Conservation (phyloP, 2,888 invertebrate species). For the Ectropis crepuscularia region DNA sequence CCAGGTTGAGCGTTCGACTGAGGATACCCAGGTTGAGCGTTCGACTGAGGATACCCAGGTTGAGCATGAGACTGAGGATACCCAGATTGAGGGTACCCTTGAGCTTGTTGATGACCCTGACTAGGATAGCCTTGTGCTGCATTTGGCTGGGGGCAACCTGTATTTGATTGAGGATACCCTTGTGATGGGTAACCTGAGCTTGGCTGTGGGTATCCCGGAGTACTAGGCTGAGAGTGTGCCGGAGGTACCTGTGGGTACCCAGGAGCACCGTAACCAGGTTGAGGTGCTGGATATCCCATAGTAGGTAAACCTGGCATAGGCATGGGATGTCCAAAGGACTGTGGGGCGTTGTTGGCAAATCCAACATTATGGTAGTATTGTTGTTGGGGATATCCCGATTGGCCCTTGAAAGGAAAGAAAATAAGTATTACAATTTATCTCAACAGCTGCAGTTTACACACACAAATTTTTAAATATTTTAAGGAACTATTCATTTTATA, state of each 20-base stretch:
- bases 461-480: too few species aligned
- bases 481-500: too few species aligned
- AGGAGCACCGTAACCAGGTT: constrained; percentile 7
- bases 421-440: constrained; percentile 39
- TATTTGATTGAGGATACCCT: constrained; percentile 53
- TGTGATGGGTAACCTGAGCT: constrained; percentile 53
- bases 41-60: constrained; percentile 40
- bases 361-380: constrained; percentile 79
- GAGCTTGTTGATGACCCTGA: constrained; percentile 41
- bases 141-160: constrained; percentile 53
- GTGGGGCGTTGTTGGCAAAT: constrained; percentile 77
- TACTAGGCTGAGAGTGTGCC: constrained; percentile 66
- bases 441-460: constrained; percentile 36
- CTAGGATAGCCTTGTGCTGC: constrained; percentile 45
- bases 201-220: constrained; percentile 51
- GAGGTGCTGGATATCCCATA: constrained; percentile 64
- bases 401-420: constrained; percentile 79
- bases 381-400: constrained; percentile 81
- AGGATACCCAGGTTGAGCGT: constrained; percentile 42
- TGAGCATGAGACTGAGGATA: constrained; percentile 50
- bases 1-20: constrained; percentile 36
- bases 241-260: constrained; percentile 60
- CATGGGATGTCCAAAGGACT: constrained; percentile 79
- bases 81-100: constrained; percentile 47
- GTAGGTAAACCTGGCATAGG: constrained; percentile 77